These are phyloP conservation scores for Polyommatus icarus DNA, from an alignment of 2,888 invertebrate species.

Conservation along the genomic window DNA sequence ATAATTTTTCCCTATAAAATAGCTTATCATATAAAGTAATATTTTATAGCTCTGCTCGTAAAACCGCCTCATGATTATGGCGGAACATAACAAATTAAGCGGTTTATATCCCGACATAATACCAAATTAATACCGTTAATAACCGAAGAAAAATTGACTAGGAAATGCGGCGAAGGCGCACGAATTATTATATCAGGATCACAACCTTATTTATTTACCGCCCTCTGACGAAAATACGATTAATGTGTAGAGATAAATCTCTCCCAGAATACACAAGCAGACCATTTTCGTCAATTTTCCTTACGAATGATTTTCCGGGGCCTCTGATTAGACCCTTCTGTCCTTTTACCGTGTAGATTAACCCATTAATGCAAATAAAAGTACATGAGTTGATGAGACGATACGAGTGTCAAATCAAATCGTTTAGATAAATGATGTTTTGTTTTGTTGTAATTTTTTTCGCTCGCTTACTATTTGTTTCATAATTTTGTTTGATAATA, in stretches of 20 bases:
- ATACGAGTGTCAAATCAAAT: not conserved
- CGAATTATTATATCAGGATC: conserved; percentile 18
- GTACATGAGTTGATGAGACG: not conserved
- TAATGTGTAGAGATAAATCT: conserved; percentile 32
- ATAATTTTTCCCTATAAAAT: too few relatives aligned
- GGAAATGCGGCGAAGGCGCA: conserved; percentile 3
- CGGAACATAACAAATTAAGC: not conserved
- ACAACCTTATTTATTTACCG: conserved; percentile 22
- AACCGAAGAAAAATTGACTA: conserved; percentile 17
- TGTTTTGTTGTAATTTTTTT: not conserved
- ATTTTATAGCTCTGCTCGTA: not conserved
- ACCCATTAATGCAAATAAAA: conserved; percentile 7
- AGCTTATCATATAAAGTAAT: not conserved
- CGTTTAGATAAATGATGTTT: too few relatives aligned
- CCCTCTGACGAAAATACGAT: conserved; percentile 31
- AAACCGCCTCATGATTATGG: not conserved
- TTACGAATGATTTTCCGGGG: not conserved
- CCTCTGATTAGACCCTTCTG: conserved; percentile 7
- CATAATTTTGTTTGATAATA: too few relatives aligned
- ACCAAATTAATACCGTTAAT: conserved; percentile 7
- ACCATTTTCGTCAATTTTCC: conserved; percentile 27
- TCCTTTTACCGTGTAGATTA: conserved; percentile 17
- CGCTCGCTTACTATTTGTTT: not conserved
- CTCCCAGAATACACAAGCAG: conserved; percentile 29
- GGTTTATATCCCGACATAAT: conserved; percentile 6